These are phyloP conservation scores for Pholis gunnellus DNA, from an alignment of 2,113 vertebrate species.

Conservation along the genomic window DNA sequence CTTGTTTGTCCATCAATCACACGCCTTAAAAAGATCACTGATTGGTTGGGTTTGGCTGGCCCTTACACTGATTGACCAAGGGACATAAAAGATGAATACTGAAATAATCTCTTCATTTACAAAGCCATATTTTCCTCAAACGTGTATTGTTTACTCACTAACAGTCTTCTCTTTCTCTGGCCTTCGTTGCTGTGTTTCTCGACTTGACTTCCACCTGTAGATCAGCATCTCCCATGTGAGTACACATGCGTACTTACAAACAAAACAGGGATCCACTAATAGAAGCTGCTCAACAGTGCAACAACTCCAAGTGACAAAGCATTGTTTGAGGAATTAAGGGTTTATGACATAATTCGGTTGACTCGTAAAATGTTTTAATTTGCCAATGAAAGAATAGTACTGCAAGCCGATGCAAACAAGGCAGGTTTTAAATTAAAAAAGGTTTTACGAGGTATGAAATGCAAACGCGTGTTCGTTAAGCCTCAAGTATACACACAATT, in stretches of 20 bases:
- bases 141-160: background rate
- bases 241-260: background rate
- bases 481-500: background rate
- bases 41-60: background rate
- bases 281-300: background rate
- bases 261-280: background rate
- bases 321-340: background rate
- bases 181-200: background rate
- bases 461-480: background rate
- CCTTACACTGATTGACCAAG: background rate
- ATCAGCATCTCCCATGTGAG: background rate
- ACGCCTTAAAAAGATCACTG: background rate
- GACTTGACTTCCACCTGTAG: background rate
- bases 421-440: background rate
- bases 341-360: background rate
- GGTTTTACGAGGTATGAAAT: background rate
- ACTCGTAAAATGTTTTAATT: background rate
- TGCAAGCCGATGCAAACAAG: background rate
- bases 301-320: background rate
- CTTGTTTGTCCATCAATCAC: slow-evolving; percentile 25
- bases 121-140: background rate
- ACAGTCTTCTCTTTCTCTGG: background rate
- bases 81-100: background rate
- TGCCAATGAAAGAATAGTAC: background rate
- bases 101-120: background rate